Conservation (phyloP, 1,140 invertebrate species). For the Drosophila ercepeae region DNA sequence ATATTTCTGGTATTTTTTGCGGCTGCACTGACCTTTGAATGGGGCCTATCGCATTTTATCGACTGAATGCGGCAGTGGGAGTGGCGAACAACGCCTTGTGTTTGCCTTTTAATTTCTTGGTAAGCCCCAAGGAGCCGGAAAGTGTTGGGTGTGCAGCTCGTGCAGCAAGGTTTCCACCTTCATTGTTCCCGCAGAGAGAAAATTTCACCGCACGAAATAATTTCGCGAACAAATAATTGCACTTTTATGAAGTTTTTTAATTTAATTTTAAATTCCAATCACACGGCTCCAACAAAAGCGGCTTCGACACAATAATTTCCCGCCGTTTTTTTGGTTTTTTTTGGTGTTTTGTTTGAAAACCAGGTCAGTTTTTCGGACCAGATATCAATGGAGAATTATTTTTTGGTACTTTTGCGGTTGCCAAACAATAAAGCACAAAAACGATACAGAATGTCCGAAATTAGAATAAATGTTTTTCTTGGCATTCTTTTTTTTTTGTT, state of each 20-base stretch:
- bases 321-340: conserved; percentile 9
- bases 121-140: conserved; percentile 2
- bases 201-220: conserved; percentile 32
- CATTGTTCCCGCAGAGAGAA: background rate
- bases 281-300: background rate
- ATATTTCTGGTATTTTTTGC: conserved; percentile 30
- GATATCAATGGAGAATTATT: conserved; percentile 39
- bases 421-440: conserved; percentile 46
- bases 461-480: conserved; percentile 73
- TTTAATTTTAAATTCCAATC: conserved; percentile 31
- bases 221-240: conserved; percentile 6
- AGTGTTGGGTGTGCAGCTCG: conserved; percentile 7
- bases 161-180: conserved; percentile 17
- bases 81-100: conserved; percentile 64
- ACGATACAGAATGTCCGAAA: conserved; percentile 61
- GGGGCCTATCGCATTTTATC: conserved; percentile 58
- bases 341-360: conserved; percentile 36
- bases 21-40: conserved; percentile 64
- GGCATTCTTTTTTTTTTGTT: conserved; percentile 18
- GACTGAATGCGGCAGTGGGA: conserved; percentile 64
- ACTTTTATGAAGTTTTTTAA: conserved; percentile 25
- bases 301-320: conserved; percentile 49
- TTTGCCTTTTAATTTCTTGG: conserved; percentile 63
- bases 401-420: conserved; percentile 54
- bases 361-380: conserved; percentile 42